These are phyloP conservation scores for Potorous gilbertii DNA, from an alignment of 2,797 vertebrate genomes.

Conservation along the genomic window DNA sequence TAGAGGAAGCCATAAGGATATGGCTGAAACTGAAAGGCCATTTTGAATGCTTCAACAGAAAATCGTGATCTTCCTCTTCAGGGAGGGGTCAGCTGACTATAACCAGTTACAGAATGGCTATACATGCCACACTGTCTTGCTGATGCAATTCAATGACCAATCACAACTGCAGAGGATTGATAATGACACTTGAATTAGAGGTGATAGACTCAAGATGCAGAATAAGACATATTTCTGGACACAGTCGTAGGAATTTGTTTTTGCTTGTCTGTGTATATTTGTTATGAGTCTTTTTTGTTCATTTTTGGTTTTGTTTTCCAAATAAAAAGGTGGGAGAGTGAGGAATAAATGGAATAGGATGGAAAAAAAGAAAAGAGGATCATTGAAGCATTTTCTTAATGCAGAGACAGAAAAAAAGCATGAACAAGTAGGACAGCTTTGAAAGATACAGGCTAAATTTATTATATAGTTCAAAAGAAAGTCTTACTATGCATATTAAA, in stretches of 20 bases:
- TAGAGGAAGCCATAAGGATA: neutral
- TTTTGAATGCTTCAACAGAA: neutral
- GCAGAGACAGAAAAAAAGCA: neutral
- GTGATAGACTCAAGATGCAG: neutral
- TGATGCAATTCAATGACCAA: neutral
- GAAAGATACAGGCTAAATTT: neutral
- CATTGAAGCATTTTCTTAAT: neutral
- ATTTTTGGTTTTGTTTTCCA: neutral
- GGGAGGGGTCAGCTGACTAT: neutral
- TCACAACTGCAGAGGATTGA: neutral
- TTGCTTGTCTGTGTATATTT: neutral
- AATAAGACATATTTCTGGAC: neutral
- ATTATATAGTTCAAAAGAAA: neutral
- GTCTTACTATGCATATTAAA: neutral
- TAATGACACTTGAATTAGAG: neutral
- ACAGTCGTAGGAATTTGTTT: neutral
- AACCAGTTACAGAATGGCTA: neutral
- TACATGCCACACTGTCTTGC: neutral
- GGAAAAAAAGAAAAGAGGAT: neutral
- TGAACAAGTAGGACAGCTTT: neutral
- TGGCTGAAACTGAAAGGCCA: neutral
- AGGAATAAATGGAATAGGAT: neutral
- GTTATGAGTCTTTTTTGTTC: neutral
- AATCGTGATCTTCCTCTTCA: neutral
- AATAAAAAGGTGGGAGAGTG: neutral